Conservation (phyloP, 2,888 invertebrate genomes). For the Dysmachus trigonus region DNA sequence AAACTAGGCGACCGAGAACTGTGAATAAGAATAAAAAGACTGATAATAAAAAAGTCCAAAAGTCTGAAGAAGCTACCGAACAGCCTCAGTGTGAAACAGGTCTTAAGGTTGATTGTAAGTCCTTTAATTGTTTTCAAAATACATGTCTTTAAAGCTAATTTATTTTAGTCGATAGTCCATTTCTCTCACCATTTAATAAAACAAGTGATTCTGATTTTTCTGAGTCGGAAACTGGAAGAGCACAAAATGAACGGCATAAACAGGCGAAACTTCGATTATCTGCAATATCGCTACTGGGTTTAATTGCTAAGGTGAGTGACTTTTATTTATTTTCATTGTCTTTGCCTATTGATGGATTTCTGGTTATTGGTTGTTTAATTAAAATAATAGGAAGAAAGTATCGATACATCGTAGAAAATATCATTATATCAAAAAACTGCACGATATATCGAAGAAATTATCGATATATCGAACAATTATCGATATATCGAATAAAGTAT, state of each 20-base stretch:
- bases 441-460: too few relatives aligned
- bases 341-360: background rate
- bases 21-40: slow-evolving; percentile 53
- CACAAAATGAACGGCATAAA: slow-evolving; percentile 62
- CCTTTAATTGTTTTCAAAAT: background rate
- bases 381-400: too few relatives aligned
- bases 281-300: slow-evolving; percentile 71
- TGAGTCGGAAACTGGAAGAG: slow-evolving; percentile 68
- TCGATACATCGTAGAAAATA: too few relatives aligned
- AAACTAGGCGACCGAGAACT: slow-evolving; percentile 56
- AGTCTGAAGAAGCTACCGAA: background rate
- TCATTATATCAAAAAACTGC: too few relatives aligned
- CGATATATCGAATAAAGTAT: too few relatives aligned
- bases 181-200: slow-evolving; percentile 49
- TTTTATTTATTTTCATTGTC: background rate
- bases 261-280: slow-evolving; percentile 74
- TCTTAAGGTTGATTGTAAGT: slow-evolving; percentile 50
- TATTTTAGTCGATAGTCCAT: slow-evolving; percentile 35
- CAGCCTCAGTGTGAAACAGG: slow-evolving; percentile 43
- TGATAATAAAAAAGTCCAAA: slow-evolving; percentile 46
- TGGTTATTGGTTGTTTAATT: background rate
- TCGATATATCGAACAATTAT: too few relatives aligned
- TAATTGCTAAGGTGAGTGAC: slow-evolving; percentile 67
- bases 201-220: slow-evolving; percentile 77
- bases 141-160: background rate